Conservation (phyloP, 2,888 invertebrate species). For the Lithophane leautieri region DNA sequence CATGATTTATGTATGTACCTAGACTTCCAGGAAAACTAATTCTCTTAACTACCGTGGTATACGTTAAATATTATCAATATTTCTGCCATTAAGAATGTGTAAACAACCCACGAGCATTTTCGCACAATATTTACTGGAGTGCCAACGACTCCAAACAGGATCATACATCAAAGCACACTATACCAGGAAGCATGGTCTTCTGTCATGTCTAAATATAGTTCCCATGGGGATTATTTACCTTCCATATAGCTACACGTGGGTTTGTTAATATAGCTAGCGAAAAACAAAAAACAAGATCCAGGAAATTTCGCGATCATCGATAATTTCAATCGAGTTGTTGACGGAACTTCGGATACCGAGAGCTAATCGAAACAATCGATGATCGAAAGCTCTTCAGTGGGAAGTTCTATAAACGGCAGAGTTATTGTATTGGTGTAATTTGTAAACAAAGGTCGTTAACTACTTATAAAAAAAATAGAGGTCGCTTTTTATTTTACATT, state of each 20-base stretch:
- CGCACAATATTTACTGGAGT: slow-evolving; percentile 63
- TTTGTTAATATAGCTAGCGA: slow-evolving; percentile 40
- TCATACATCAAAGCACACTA: slow-evolving; percentile 67
- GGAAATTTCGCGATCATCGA: slow-evolving; percentile 50
- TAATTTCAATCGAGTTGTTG: slow-evolving; percentile 57
- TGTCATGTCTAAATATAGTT: slow-evolving; percentile 60
- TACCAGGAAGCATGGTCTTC: slow-evolving; percentile 67
- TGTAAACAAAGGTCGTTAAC: slow-evolving; percentile 16
- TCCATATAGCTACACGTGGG: slow-evolving; percentile 2
- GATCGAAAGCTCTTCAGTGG: slow-evolving; percentile 24
- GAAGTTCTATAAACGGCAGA: slow-evolving; percentile 27
- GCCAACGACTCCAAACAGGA: slow-evolving; percentile 60
- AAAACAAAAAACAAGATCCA: slow-evolving; percentile 50
- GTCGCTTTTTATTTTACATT: slow-evolving; percentile 16
- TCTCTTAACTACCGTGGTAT: no score
- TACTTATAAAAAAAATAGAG: slow-evolving; percentile 1
- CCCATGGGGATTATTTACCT: slow-evolving; percentile 38
- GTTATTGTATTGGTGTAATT: slow-evolving; percentile 6
- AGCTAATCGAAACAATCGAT: slow-evolving; percentile 39
- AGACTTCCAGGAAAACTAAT: no score
- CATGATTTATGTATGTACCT: background rate
- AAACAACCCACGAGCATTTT: slow-evolving; percentile 45
- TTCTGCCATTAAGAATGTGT: slow-evolving; percentile 47
- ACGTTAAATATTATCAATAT: slow-evolving; percentile 37
- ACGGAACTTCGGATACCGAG: slow-evolving; percentile 36